phyloP scores from a whole-genome alignment of 2,113 vertebrate genomes.

The Saguinus imperator region DNA sequence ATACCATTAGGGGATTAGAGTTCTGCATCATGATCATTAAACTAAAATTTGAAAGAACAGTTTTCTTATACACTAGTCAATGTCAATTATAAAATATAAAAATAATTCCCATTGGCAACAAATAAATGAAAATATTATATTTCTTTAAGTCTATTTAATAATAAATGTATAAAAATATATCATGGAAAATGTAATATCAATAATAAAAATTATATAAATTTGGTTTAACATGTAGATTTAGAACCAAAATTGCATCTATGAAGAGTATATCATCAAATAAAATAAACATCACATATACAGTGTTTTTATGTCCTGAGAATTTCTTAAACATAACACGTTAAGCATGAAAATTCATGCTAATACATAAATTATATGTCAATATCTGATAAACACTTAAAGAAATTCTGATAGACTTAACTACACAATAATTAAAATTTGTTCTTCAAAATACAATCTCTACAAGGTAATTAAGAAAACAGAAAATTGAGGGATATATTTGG shows the following conservation, averaged over 20 bases:
- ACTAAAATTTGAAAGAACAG: not conserved
- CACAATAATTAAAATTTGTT: not conserved
- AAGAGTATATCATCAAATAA: slow-evolving; percentile 1
- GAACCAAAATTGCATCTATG: not conserved
- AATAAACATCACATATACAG: not conserved
- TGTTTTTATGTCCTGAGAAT: not conserved
- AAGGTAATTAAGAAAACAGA: not conserved
- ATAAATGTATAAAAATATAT: not conserved
- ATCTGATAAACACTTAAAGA: not conserved
- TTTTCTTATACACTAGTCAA: not conserved
- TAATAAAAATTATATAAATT: not conserved
- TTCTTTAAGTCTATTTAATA: not conserved
- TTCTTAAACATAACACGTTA: not conserved
- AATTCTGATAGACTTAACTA: not conserved
- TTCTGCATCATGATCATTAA: not conserved
- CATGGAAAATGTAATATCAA: not conserved
- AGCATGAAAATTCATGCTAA: not conserved
- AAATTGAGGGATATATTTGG: not conserved
- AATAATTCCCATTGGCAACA: not conserved
- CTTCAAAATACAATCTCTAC: not conserved
- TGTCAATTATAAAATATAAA: not conserved
- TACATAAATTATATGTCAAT: not conserved
- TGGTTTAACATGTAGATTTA: not conserved
- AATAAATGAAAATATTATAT: not conserved
- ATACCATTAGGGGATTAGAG: not conserved